Percentiles rank a stretch among this genome's conserved stretches.
Evolutionary conservation across 2,888 invertebrate species (phyloP).

Genomic region (Platynereis dumerilii): DNA sequence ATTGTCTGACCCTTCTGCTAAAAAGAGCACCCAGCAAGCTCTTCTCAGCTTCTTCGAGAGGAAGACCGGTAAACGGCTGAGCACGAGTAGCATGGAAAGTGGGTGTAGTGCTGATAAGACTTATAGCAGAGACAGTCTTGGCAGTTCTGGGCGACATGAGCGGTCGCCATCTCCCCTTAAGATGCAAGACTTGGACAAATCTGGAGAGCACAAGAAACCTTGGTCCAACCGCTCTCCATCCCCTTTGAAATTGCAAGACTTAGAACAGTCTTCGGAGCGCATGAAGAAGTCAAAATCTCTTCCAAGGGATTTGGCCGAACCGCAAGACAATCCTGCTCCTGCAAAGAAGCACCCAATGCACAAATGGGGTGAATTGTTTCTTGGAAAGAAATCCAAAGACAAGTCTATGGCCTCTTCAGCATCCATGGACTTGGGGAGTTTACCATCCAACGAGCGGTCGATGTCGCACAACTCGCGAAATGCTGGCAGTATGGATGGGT

Average conservation of each 20-base stretch:
- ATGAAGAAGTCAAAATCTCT: constrained; percentile 21
- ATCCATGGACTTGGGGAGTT: no score
- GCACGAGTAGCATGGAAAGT: constrained; percentile 28
- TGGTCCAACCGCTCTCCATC: constrained; percentile 17
- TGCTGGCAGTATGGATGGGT: no score
- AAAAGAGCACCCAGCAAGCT: constrained; percentile 80
- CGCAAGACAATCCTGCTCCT: not conserved
- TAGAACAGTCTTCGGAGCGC: not conserved
- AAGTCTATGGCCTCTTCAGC: no score
- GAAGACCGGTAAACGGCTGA: constrained; percentile 63
- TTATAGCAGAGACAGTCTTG: constrained; percentile 8
- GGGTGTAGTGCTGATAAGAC: not conserved
- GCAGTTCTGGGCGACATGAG: constrained; percentile 5
- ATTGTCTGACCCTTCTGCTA: constrained; percentile 71
- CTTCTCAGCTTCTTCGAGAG: constrained; percentile 81
- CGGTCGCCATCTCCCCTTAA: constrained; percentile 19
- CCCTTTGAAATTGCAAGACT: constrained; percentile 10
- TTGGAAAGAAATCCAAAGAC: no score
- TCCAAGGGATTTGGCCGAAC: constrained; percentile 13
- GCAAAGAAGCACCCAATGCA: not conserved
- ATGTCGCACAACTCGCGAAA: no score
- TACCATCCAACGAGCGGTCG: no score
- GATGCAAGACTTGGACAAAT: not conserved
- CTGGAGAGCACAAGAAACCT: not conserved
- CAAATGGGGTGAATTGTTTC: no score